Evolutionary conservation across 2,113 vertebrate species (phyloP).

Genomic region (Orthonyx spaldingii): DNA sequence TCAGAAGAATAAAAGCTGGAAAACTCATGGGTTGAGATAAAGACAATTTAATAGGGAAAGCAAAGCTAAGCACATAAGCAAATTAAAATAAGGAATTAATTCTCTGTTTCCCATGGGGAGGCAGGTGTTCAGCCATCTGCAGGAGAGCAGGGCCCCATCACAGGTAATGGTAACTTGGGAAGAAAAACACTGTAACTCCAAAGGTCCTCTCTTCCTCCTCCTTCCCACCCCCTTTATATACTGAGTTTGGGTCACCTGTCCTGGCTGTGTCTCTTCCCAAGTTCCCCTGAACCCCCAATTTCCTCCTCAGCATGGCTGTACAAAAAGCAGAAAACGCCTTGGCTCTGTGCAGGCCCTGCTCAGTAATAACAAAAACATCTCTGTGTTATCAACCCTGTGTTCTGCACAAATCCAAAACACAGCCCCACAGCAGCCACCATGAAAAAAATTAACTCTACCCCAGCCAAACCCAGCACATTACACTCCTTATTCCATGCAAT

Average conservation of each 20-base stretch:
- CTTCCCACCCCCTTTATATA: not conserved
- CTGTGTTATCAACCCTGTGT: not conserved
- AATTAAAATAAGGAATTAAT: not conserved
- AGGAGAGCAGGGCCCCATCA: not conserved
- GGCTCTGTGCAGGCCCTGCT: not conserved
- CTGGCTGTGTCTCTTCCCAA: not conserved
- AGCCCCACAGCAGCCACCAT: too few relatives aligned
- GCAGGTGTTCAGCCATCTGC: not conserved
- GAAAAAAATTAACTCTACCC: not conserved
- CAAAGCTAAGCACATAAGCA: not conserved
- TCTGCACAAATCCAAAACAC: not conserved
- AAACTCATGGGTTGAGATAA: not conserved
- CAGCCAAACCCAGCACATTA: not conserved
- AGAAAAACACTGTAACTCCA: not conserved
- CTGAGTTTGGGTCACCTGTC: not conserved
- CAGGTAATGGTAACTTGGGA: too few relatives aligned
- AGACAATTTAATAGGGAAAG: not conserved
- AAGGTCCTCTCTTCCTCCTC: not conserved
- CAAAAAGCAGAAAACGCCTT: not conserved
- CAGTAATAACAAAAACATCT: not conserved
- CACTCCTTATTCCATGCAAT: not conserved
- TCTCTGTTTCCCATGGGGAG: not conserved
- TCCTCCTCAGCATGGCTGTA: accelerated
- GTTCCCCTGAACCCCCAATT: not conserved
- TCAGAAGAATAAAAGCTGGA: not conserved